phyloP scores from a whole-genome alignment of 2,888 invertebrate species.

The Phorcus lineatus region DNA sequence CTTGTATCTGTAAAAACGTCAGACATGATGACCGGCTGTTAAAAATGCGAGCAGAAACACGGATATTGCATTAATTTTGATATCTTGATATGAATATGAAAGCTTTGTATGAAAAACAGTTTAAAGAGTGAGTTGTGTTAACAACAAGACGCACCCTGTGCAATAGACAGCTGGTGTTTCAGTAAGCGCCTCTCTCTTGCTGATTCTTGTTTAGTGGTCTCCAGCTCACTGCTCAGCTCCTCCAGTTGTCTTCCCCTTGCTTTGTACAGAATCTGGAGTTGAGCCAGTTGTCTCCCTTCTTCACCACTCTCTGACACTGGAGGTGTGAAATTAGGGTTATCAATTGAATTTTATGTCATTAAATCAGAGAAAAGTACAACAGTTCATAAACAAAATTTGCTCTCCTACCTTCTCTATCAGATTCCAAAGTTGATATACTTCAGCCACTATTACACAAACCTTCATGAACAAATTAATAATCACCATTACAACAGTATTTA shows the following conservation, averaged over 20 bases:
- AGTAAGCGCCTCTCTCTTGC: constrained; percentile 67
- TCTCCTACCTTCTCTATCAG: no score
- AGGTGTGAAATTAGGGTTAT: neutral
- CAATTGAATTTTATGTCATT: neutral
- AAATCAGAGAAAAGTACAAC: neutral
- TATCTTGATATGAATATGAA: no score
- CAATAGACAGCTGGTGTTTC: constrained; percentile 70
- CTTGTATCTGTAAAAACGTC: no score
- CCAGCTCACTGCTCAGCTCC: constrained; percentile 63
- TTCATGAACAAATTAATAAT: no score
- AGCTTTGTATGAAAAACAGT: no score
- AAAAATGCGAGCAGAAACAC: no score
- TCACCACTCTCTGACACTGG: constrained; percentile 36
- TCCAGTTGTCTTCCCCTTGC: constrained; percentile 71
- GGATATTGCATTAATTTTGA: no score
- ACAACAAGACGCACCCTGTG: constrained; percentile 54
- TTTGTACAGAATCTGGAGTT: constrained; percentile 71
- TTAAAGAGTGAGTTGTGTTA: neutral
- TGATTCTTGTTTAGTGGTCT: constrained; percentile 54
- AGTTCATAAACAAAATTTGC: neutral
- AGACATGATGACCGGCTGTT: no score
- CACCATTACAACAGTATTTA: no score
- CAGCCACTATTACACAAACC: no score
- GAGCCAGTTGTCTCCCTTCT: constrained; percentile 40
- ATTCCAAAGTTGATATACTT: no score